Evolutionary conservation across 2,888 invertebrate species (phyloP).

Genomic region (Parochlus steinenii): DNA sequence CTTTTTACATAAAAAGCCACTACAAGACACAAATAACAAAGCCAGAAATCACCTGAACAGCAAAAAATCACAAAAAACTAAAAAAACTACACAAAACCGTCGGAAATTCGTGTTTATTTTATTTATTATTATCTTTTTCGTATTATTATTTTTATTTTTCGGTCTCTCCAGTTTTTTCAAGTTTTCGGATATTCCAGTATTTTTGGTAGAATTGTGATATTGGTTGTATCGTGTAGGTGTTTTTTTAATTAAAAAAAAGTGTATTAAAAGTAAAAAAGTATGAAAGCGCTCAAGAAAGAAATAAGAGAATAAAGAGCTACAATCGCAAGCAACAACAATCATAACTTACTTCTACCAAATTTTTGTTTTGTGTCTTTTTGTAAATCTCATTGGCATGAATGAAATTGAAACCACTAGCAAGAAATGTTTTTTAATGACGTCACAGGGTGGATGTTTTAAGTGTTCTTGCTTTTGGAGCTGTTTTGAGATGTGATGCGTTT

Average conservation of each 20-base stretch:
- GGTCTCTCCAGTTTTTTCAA: slow-evolving; percentile 1
- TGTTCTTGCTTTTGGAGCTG: no score
- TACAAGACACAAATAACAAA: slow-evolving; percentile 7
- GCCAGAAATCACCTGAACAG: slow-evolving; percentile 8
- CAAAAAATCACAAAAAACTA: no score
- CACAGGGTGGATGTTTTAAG: no score
- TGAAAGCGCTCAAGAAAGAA: not conserved
- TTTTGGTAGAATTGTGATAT: slow-evolving; percentile 3
- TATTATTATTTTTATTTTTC: slow-evolving; percentile 12
- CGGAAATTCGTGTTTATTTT: slow-evolving; percentile 13
- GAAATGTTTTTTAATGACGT: no score
- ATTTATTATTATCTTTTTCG: slow-evolving; percentile 12
- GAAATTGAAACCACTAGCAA: no score
- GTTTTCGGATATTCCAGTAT: slow-evolving; percentile 2
- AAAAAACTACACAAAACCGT: no score
- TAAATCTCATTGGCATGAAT: no score
- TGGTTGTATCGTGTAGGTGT: slow-evolving; percentile 11
- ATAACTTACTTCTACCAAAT: not conserved
- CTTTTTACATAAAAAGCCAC: slow-evolving; percentile 3
- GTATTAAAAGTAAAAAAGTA: no score
- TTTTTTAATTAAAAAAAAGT: slow-evolving; percentile 13
- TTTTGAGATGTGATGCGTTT: no score
- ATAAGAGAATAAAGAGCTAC: not conserved
- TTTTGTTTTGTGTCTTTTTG: no score
- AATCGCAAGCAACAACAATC: not conserved